Percentiles rank a stretch among this genome's conserved stretches.
phyloP scores from a whole-genome alignment of 2,797 vertebrate species.

The Taenioides sp. region DNA sequence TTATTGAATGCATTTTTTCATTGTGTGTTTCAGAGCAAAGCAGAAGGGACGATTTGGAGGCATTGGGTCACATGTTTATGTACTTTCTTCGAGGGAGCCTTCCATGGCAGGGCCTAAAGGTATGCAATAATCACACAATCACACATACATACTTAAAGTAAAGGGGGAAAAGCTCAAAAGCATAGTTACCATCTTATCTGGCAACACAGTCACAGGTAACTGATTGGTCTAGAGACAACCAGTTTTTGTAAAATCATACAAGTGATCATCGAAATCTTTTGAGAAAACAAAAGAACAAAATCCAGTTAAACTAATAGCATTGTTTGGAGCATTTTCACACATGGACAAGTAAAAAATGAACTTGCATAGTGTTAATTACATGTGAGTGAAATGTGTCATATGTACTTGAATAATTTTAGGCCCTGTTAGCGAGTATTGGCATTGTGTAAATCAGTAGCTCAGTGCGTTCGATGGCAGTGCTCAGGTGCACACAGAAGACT shows the following conservation, averaged over 20 bases:
- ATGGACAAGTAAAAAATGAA: too few species aligned
- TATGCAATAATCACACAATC: constrained; percentile 47
- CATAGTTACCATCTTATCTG: too few species aligned
- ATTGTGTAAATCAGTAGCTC: constrained; percentile 7
- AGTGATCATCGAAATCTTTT: too few species aligned
- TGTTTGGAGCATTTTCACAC: too few species aligned
- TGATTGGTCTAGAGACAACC: too few species aligned
- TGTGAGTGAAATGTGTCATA: too few species aligned
- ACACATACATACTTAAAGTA: background rate
- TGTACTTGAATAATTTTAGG: background rate
- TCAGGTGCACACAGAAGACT: constrained; percentile 46
- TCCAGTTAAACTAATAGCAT: too few species aligned
- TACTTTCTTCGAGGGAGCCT: constrained; percentile 97
- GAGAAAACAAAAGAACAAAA: too few species aligned
- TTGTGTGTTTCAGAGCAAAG: constrained; percentile 88
- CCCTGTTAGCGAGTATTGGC: constrained; percentile 1
- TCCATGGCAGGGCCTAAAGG: constrained; percentile 98
- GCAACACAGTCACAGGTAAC: too few species aligned
- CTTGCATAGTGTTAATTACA: too few species aligned
- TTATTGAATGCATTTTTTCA: constrained; percentile 7
- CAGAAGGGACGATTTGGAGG: constrained; percentile 96
- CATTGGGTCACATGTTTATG: constrained; percentile 99
- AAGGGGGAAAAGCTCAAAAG: background rate
- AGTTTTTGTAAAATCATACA: too few species aligned
- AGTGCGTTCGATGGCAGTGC: constrained; percentile 16